Evolutionary conservation across 2,888 invertebrate genomes (phyloP).

Genomic region (Ptilodon capucinus): DNA sequence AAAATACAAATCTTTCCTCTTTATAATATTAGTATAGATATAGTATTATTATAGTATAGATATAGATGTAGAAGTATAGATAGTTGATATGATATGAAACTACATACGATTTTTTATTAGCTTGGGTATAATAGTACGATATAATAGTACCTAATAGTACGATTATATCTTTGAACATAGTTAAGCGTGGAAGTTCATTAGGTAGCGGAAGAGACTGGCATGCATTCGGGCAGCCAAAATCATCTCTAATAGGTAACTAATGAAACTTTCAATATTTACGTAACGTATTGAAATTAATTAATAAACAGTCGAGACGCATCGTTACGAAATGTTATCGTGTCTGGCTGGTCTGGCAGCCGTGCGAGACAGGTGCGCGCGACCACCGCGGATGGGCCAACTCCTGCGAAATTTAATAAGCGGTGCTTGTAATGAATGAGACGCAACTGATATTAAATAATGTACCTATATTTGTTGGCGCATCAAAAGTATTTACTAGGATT

Average conservation of each 20-base stretch:
- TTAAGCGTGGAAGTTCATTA: background rate
- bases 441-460: too few species aligned
- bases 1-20: too few species aligned
- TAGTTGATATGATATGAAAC: too few species aligned
- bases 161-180: background rate
- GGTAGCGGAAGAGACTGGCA: background rate
- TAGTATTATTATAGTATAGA: too few species aligned
- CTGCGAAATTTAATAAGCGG: slow-evolving; percentile 22
- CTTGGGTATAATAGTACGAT: background rate
- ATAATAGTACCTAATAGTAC: too few species aligned
- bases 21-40: too few species aligned
- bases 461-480: too few species aligned
- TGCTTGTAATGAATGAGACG: slow-evolving; percentile 9
- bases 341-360: slow-evolving; percentile 37
- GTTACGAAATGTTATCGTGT: slow-evolving; percentile 9
- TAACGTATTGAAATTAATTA: background rate
- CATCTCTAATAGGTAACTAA: background rate
- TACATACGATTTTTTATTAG: too few species aligned
- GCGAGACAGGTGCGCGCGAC: slow-evolving; percentile 50
- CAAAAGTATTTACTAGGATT: too few species aligned
- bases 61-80: too few species aligned
- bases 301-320: background rate
- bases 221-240: background rate
- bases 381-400: slow-evolving; percentile 23
- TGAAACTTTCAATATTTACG: background rate